Base-by-base conservation (phyloP, 2,888 invertebrate genomes). In the Philonicus albiceps region DNA sequence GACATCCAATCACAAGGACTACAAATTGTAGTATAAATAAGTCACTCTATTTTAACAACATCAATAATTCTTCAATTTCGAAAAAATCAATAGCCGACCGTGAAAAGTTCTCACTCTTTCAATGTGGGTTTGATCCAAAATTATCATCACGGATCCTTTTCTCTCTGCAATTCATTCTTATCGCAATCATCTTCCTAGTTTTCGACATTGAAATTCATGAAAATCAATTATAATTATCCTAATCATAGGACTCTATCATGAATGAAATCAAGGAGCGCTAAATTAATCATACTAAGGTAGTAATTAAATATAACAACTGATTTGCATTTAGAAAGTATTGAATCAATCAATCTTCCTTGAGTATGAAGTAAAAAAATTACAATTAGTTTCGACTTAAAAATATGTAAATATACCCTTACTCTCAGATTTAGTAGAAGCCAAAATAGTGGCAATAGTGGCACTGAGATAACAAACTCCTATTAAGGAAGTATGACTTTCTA, bases 1-100 rank as follows among this genome's bases (percentile, higher is more conserved):
- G 93, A 95, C 92, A 95, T 95, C 95, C 95, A 95, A 95, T 95
- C 93, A 95, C 94, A 94, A 93, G 92, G 94, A 93, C 93, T 94
- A 93, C 89, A 86, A 88, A 87, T 75, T 89, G 93, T 93, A 94
- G 93, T 94, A 93, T 93, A 94, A 94, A 93, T 94, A 94, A 94
- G 94, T 90, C 91, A 92, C 89, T 90, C 91, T 90, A 90, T 93
- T 90, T 90, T 89, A 88, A 88, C 89, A 74, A 91, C 93, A 73
- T 90, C 90, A 22, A 76, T 90, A 86, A 89, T 93, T 88, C 93
- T 64, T 92, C 93, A 87, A 90, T 94, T 55, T 93, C 93, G 88
- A 94, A 94, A 94, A 95, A 95, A 94, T 92, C 93, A 75, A 90
- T 92, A 88, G 90, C 90, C 89, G 94, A 94, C 5, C 94, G 94